These are phyloP conservation scores for Mionectes macconnelli DNA, from an alignment of 2,113 vertebrate genomes.

Conservation along the genomic window DNA sequence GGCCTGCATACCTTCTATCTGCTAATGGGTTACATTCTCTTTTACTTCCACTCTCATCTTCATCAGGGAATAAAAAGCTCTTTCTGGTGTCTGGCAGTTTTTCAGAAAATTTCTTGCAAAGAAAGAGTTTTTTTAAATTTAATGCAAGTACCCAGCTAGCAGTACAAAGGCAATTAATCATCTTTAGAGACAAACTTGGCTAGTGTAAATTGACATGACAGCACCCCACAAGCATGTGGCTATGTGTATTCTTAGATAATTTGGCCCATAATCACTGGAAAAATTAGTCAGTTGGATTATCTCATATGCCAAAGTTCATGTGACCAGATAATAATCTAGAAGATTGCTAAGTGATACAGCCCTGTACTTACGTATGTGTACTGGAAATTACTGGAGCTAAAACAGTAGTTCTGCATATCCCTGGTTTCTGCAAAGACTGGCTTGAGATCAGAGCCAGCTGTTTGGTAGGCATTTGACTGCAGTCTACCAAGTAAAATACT, in stretches of 20 bases:
- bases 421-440: neutral
- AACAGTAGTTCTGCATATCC: neutral
- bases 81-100: neutral
- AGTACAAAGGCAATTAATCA: neutral
- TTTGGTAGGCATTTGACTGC: neutral
- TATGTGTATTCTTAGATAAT: neutral
- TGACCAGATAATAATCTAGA: neutral
- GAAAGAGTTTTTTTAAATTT: too few species aligned
- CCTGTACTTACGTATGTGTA: neutral
- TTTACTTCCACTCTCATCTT: neutral
- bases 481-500: neutral
- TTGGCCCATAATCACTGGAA: neutral
- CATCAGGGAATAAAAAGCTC: neutral
- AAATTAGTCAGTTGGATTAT: neutral
- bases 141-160: neutral
- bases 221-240: neutral
- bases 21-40: neutral
- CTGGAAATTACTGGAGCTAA: neutral
- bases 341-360: neutral
- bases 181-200: neutral
- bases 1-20: neutral
- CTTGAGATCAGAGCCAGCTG: neutral
- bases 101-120: neutral
- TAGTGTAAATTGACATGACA: neutral
- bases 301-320: slow-evolving; percentile 4